These are phyloP conservation scores for Sebastiscus tertius DNA, from an alignment of 2,797 vertebrate genomes.

Conservation along the genomic window DNA sequence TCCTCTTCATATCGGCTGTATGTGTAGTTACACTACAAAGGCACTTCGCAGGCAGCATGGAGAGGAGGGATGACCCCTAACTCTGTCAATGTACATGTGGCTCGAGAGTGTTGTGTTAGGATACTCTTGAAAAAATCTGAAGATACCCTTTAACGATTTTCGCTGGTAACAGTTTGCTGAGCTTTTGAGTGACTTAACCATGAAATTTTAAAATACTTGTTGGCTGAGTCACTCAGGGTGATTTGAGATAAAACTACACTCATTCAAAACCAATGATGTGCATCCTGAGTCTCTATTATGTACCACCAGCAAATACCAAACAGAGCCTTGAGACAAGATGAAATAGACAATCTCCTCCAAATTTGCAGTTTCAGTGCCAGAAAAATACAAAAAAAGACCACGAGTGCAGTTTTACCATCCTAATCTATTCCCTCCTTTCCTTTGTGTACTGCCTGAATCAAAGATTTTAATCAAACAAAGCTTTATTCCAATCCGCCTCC, in stretches of 20 bases:
- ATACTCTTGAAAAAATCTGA: not conserved
- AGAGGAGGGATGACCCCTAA: not conserved
- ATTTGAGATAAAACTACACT: not conserved
- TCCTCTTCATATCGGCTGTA: not conserved
- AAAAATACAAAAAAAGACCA: not conserved
- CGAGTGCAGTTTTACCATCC: not conserved
- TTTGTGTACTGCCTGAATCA: conserved; percentile 6
- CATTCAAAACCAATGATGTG: not conserved
- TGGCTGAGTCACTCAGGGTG: not conserved
- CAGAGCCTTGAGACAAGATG: not conserved
- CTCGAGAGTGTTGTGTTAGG: too few relatives aligned
- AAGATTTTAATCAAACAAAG: conserved; percentile 32
- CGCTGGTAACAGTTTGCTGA: not conserved
- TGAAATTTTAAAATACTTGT: not conserved
- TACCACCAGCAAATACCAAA: not conserved
- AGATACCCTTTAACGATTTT: not conserved
- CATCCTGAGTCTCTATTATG: not conserved
- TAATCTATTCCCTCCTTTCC: not conserved
- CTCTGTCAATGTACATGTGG: not conserved
- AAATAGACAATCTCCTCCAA: not conserved
- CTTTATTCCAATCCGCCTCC: conserved; percentile 15
- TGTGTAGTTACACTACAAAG: not conserved
- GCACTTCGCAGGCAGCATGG: not conserved
- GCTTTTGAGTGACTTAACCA: not conserved
- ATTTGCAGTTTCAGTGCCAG: not conserved